These are phyloP conservation scores for Brachionus koreanus DNA, from an alignment of 1,140 invertebrate genomes.

Conservation along the genomic window DNA sequence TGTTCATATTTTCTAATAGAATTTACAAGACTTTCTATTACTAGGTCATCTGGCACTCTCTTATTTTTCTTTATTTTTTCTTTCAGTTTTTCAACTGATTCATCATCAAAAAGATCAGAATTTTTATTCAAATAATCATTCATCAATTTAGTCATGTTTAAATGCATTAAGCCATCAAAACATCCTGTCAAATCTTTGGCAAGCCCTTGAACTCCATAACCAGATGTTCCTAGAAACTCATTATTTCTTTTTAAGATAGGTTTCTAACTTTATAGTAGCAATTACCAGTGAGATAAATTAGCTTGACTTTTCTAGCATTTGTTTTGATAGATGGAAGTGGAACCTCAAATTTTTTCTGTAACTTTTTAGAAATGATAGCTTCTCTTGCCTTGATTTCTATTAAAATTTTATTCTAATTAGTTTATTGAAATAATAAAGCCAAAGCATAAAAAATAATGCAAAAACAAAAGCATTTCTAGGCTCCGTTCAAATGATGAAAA, in stretches of 20 bases:
- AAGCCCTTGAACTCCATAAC: not conserved
- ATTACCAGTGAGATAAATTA: conserved; percentile 23
- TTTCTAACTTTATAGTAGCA: not conserved
- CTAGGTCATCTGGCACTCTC: conserved; percentile 1
- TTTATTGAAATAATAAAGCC: not conserved
- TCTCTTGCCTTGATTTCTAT: not conserved
- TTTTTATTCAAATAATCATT: conserved; percentile 16
- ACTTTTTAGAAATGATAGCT: not conserved
- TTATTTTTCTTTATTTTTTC: not conserved
- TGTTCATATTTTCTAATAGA: not conserved
- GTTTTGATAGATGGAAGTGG: not conserved
- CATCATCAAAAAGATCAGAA: not conserved
- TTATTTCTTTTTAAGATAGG: not conserved
- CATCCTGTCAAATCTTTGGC: not conserved
- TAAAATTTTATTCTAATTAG: not conserved
- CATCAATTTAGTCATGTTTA: not conserved
- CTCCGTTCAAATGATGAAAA: not conserved
- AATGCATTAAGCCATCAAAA: conserved; percentile 19
- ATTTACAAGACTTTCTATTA: not conserved
- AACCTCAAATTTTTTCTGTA: not conserved
- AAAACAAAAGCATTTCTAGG: not conserved
- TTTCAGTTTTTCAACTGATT: not conserved
- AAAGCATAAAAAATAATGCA: not conserved
- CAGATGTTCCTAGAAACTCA: not conserved
- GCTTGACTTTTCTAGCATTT: not conserved